Percentiles rank a stretch among this genome's conserved stretches.
Conservation (phyloP, 2,888 invertebrate species). For the Chrysolina haemoptera region DNA sequence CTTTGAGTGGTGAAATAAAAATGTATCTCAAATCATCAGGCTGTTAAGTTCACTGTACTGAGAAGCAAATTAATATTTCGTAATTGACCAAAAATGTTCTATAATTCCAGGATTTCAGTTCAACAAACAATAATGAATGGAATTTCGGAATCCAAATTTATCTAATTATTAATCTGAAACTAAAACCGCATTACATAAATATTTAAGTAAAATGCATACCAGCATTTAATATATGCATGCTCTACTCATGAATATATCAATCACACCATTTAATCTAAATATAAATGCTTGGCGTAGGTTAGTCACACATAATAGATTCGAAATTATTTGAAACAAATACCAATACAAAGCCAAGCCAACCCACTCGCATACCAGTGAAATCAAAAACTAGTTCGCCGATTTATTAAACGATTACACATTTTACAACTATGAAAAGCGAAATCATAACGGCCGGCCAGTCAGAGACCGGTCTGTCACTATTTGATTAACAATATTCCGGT, state of each 20-base stretch:
- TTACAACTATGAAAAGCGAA: slow-evolving; percentile 22
- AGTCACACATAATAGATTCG: slow-evolving; percentile 1
- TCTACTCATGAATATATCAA: neutral
- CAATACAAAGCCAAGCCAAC: neutral
- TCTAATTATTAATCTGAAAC: too few relatives aligned
- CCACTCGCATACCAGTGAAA: slow-evolving; percentile 4
- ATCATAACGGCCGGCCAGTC: slow-evolving; percentile 1
- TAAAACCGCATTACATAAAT: too few relatives aligned
- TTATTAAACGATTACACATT: slow-evolving; percentile 11
- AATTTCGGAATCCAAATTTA: too few relatives aligned
- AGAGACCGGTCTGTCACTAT: slow-evolving; percentile 15
- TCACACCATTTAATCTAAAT: neutral
- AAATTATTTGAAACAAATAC: slow-evolving; percentile 9
- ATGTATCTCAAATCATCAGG: too few relatives aligned
- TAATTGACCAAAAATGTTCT: too few relatives aligned
- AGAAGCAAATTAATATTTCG: too few relatives aligned
- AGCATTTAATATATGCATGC: neutral
- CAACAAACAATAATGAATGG: too few relatives aligned
- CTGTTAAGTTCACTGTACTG: too few relatives aligned
- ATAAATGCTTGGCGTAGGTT: slow-evolving; percentile 1
- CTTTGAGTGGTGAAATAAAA: too few relatives aligned
- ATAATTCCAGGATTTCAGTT: too few relatives aligned
- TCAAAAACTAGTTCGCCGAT: slow-evolving; percentile 7
- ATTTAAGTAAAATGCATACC: neutral
- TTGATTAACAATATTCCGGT: slow-evolving; percentile 8